Conservation (phyloP, 2,888 invertebrate species). For the Hyppa rectilinea region DNA sequence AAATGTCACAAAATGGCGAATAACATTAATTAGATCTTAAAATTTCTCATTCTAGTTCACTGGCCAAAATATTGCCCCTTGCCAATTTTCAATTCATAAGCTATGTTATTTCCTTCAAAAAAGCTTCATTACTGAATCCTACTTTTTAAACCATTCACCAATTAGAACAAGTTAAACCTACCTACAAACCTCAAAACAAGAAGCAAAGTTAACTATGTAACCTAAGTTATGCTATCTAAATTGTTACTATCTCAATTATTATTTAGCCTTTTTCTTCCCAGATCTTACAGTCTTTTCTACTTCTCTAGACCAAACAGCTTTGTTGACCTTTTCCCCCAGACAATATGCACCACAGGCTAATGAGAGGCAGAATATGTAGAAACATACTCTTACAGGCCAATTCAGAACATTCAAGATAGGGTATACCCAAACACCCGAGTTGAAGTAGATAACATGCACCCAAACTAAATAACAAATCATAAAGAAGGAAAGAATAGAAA, state of each 20-base stretch:
- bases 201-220: constrained; percentile 52
- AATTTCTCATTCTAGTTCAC: constrained; percentile 13
- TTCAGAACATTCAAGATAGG: constrained; percentile 95
- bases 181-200: constrained; percentile 37
- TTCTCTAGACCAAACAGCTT: constrained; percentile 93
- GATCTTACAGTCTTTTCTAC: constrained; percentile 87
- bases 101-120: constrained; percentile 29
- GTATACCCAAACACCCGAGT: constrained; percentile 97
- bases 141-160: constrained; percentile 41
- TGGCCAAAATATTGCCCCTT: constrained; percentile 10
- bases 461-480: constrained; percentile 94
- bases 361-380: constrained; percentile 92
- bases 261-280: constrained; percentile 89
- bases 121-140: constrained; percentile 32
- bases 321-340: constrained; percentile 94
- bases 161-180: constrained; percentile 40
- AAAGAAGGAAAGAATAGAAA: constrained; percentile 91
- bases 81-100: constrained; percentile 14
- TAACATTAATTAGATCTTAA: constrained; percentile 7
- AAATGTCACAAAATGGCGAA: constrained; percentile 13
- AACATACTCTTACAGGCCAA: constrained; percentile 93
- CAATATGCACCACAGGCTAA: constrained; percentile 92
- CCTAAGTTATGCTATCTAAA: constrained; percentile 23
- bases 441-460: constrained; percentile 94
- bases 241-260: constrained; percentile 70